Evolutionary conservation across 2,888 invertebrate species (phyloP), one percentile per base, ranked within the genome.

Genomic region (Eupithecia inturbata): DNA sequence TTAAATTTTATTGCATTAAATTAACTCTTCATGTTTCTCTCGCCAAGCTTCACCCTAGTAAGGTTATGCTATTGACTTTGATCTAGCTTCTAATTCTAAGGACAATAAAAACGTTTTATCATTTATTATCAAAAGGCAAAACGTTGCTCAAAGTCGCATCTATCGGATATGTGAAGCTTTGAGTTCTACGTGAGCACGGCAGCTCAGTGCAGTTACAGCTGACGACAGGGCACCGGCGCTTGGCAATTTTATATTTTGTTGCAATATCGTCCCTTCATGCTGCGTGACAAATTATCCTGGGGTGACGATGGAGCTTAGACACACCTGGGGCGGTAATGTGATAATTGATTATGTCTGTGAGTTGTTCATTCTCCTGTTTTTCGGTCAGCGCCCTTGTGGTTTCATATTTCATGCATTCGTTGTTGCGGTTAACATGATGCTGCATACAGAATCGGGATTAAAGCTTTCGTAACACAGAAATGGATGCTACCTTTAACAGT

Each of bases 121-220:
- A n/a, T n/a, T n/a, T n/a, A n/a, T n/a, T n/a, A n/a, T 36, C 1
- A 33, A 0, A 36, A 36, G 26, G 22, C 12, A 45, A 67, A 57
- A 68, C 62, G 26, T 69, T 31, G 22, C 10, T 19, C 4, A n/a
- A 63, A 16, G 67, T 72, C 67, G 69, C 67, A 69, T 75, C 74
- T 41, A 70, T 53, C 33, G 22, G 36, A 41, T 31, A 4, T 45
- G 53, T 31, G 57, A 68, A 63, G 72, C 74, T 72, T 71, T 68
- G 64, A 74, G 71, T 57, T 70, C 69, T 64, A 78, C 71, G 73
- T 78, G 76, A 74, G 75, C 78, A 39, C 73, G 85, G 82, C 85
- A 87, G 66, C 85, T 83, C 82, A 85, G 83, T 84, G 86, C 88
- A 89, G 88, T 88, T 87, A 86, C 85, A 83, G 81, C 84, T 87